Evolutionary conservation across 2,113 vertebrate species (phyloP), one percentile per base, ranked within the genome.

Genomic region (Chionodraco myersi): DNA sequence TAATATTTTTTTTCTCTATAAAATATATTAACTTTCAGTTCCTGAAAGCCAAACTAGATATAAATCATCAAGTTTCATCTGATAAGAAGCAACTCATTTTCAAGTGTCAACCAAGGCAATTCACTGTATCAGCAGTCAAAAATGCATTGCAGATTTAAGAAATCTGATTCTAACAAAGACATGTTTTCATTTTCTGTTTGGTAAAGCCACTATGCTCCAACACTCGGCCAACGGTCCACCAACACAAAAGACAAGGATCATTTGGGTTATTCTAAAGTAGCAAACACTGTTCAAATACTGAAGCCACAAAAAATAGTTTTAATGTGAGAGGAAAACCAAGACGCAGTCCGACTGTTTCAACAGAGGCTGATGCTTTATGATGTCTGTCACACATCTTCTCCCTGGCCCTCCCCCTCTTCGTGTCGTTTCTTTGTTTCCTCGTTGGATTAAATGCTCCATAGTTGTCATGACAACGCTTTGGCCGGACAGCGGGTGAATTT

Each of bases 1-100:
- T 85, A 82, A 93, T 91, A 86, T 87, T 85, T 79, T 74, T 88
- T 91, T 75, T 85, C 86, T 91, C 85, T 94, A 93, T 78, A 94
- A 94, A 94, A 94, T 94, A 94, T 93, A 93, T 92, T 74, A 92
- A 81, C 88, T 92, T 92, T 94, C 86, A 92, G 80, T 84, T 91
- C 85, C 85, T 89, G 86, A 93, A 93, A 93, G 85, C 88, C 89
- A 90, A 94, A 93, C 92, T 89, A 92, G 88, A 90, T 92, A 92
- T 75, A 93, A 94, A 93, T 90, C 60, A 91, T 91, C 83, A 88
- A 85, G 75, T 91, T 89, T 89, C 56, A 86, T 90, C 88, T 86
- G 78, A 92, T 85, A 88, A 92, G 84, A 93, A 92, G 90, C 91
- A 89, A 92, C 88, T 92, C 47, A 85, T 86, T 88, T 92, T 91